Conservation (phyloP, 1,140 invertebrate species). For the Proales similis region DNA sequence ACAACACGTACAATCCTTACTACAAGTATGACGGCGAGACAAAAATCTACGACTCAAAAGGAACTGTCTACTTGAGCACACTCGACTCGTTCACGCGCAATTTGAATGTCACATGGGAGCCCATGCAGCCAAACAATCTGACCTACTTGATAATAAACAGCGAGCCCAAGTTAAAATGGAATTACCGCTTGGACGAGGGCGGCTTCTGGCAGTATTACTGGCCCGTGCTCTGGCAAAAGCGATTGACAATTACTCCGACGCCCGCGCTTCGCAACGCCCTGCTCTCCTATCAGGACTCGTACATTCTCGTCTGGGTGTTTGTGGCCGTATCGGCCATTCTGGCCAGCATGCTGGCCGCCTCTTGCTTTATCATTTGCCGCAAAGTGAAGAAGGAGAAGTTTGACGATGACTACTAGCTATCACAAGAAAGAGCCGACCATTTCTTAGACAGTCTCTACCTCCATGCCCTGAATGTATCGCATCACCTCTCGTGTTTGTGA, state of each 20-base stretch:
- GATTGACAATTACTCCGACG: conserved; percentile 20
- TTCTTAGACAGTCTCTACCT: no score
- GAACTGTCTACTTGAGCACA: not conserved
- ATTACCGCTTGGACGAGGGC: conserved; percentile 21
- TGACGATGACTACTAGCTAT: conserved; percentile 33
- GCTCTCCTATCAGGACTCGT: conserved; percentile 34
- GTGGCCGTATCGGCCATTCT: not conserved
- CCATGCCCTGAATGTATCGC: no score
- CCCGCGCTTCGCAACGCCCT: conserved; percentile 12
- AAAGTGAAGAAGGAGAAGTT: conserved; percentile 32
- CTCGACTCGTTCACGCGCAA: conserved; percentile 22
- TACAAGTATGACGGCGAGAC: conserved; percentile 4
- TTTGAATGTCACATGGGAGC: conserved; percentile 31
- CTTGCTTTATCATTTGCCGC: conserved; percentile 32
- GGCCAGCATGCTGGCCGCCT: not conserved
- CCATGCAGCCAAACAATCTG: conserved; percentile 26
- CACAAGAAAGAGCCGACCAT: no score
- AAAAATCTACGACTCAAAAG: conserved; percentile 5
- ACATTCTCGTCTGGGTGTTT: conserved; percentile 29
- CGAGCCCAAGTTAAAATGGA: not conserved
- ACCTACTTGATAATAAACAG: conserved; percentile 33
- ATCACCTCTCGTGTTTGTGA: no score
- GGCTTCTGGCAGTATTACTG: conserved; percentile 38
- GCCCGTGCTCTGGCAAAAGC: conserved; percentile 12
- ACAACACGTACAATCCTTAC: conserved; percentile 22